Conservation (phyloP, 2,797 vertebrate genomes). For the Sebastes paucispinis region DNA sequence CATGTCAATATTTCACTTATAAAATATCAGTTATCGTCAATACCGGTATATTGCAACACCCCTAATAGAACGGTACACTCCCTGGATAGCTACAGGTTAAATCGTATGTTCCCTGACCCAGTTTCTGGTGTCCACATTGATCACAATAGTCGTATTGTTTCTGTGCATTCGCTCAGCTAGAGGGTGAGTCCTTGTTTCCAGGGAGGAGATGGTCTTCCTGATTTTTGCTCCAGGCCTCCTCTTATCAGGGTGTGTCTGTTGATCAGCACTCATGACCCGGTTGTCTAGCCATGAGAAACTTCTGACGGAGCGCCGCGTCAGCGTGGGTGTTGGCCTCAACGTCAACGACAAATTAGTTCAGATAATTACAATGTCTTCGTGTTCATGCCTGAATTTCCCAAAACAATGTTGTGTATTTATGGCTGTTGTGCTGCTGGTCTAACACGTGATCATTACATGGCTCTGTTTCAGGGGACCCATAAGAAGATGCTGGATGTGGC, state of each 20-base stretch:
- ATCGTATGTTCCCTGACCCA: constrained; percentile 7
- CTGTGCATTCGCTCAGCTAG: constrained; percentile 8
- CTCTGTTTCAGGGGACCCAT: constrained; percentile 87
- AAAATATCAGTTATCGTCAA: neutral
- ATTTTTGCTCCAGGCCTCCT: constrained; percentile 61
- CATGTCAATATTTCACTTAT: too few species aligned
- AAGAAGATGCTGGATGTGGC: constrained; percentile 98
- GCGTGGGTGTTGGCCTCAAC: constrained; percentile 50
- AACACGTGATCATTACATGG: neutral
- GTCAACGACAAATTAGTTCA: constrained; percentile 39
- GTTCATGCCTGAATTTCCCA: neutral
- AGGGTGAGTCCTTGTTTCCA: constrained; percentile 73
- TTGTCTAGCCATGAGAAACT: constrained; percentile 74
- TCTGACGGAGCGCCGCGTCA: constrained; percentile 43
- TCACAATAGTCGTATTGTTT: constrained; percentile 64
- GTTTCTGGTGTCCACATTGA: constrained; percentile 22
- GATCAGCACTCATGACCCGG: constrained; percentile 49
- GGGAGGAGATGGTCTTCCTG: constrained; percentile 82
- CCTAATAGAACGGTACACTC: neutral
- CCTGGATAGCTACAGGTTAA: neutral
- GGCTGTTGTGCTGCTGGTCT: neutral
- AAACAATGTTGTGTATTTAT: neutral
- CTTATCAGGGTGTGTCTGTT: constrained; percentile 83
- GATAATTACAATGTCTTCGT: constrained; percentile 28
- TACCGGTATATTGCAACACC: neutral